Conservation (phyloP, 2,797 vertebrate species). For the Paramormyrops hopkinsi region DNA sequence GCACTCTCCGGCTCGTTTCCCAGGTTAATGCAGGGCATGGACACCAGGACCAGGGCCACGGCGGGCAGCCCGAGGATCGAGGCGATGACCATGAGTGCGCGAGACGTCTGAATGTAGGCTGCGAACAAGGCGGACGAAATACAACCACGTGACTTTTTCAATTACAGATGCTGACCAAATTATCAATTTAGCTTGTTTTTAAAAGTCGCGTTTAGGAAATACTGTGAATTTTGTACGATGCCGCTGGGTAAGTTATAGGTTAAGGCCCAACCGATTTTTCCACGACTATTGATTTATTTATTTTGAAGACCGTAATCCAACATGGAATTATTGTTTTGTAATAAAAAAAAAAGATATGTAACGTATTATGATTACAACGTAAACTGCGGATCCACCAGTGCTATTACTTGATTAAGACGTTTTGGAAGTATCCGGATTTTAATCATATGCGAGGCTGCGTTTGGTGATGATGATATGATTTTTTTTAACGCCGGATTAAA, state of each 20-base stretch:
- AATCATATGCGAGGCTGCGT: not conserved
- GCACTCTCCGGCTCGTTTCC: slow-evolving; percentile 68
- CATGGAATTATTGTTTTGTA: not conserved
- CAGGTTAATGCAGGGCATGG: slow-evolving; percentile 83
- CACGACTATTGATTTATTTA: not conserved
- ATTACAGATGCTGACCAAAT: not conserved
- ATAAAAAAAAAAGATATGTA: not conserved
- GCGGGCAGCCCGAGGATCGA: slow-evolving; percentile 82
- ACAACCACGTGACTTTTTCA: not conserved
- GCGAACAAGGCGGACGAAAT: slow-evolving; percentile 15
- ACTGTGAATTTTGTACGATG: not conserved
- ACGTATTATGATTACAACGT: not conserved
- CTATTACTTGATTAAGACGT: not conserved
- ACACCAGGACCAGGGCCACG: slow-evolving; percentile 72
- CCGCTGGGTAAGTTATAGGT: not conserved
- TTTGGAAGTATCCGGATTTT: not conserved
- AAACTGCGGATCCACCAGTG: not conserved
- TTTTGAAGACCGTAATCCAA: not conserved
- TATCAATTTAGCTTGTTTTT: not conserved
- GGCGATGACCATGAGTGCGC: slow-evolving; percentile 84
- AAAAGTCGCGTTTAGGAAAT: not conserved
- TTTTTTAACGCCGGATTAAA: not conserved
- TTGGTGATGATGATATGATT: not conserved
- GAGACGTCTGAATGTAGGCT: slow-evolving; percentile 83
- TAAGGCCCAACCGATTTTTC: not conserved